These are phyloP conservation scores for Zygothrica quintamaculata DNA, from an alignment of 2,888 invertebrate species.

Conservation along the genomic window DNA sequence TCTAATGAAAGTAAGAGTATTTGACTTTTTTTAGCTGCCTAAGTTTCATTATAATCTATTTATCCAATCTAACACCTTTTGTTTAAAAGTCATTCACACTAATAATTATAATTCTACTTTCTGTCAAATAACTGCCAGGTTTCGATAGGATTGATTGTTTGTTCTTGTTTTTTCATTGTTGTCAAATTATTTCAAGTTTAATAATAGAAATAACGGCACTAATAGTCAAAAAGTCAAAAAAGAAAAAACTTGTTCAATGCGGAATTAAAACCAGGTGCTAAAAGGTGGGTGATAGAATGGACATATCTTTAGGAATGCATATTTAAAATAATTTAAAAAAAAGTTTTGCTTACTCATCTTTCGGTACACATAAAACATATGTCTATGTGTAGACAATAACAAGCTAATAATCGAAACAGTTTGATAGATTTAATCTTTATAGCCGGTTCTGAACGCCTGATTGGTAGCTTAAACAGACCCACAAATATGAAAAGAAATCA, in stretches of 20 bases:
- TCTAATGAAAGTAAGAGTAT: too few relatives aligned
- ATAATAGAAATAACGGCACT: too few relatives aligned
- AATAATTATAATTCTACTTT: too few relatives aligned
- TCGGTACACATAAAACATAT: constrained; percentile 30
- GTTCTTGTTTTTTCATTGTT: too few relatives aligned
- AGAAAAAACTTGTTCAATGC: constrained; percentile 37
- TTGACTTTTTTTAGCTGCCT: too few relatives aligned
- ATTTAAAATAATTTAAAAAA: constrained; percentile 1
- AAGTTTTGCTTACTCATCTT: background rate
- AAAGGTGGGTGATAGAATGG: constrained; percentile 32
- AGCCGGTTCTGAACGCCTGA: constrained; percentile 33
- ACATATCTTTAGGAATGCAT: constrained; percentile 22
- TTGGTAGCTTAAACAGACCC: constrained; percentile 54
- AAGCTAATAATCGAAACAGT: constrained; percentile 52
- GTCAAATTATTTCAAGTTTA: too few relatives aligned
- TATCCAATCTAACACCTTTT: too few relatives aligned
- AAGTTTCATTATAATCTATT: too few relatives aligned
- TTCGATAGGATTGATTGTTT: too few relatives aligned
- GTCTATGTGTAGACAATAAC: constrained; percentile 20
- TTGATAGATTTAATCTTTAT: constrained; percentile 72
- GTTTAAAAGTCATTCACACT: too few relatives aligned
- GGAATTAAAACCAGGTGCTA: constrained; percentile 1
- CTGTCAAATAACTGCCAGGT: too few relatives aligned
- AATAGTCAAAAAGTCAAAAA: too few relatives aligned
- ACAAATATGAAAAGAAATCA: constrained; percentile 20